Evolutionary conservation across 2,797 vertebrate genomes (phyloP).

Genomic region (Danio aesculapii): DNA sequence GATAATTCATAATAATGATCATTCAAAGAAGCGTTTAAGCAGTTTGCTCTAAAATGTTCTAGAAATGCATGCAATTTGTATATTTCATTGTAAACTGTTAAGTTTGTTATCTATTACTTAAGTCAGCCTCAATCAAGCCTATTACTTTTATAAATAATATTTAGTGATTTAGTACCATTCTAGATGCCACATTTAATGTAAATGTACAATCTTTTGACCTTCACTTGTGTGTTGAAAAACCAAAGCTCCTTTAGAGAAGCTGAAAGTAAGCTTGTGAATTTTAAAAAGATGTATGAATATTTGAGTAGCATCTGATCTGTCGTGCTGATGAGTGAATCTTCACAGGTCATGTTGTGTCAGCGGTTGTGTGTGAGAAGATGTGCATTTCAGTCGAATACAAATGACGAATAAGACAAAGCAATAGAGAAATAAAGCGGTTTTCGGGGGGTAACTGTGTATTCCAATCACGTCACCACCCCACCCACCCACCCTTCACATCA

Average conservation of each 20-base stretch:
- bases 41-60: neutral
- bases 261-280: constrained; percentile 46
- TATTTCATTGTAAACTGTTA: too few relatives aligned
- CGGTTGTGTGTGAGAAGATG: constrained; percentile 32
- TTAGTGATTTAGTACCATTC: neutral
- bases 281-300: constrained; percentile 53
- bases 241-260: neutral
- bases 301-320: constrained; percentile 41
- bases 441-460: constrained; percentile 44
- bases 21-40: neutral
- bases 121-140: neutral
- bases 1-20: neutral
- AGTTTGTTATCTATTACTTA: neutral
- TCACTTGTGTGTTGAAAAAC: neutral
- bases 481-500: constrained; percentile 8
- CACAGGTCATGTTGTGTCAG: constrained; percentile 47
- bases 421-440: constrained; percentile 6
- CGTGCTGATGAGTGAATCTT: constrained; percentile 46
- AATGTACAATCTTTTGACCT: constrained; percentile 12
- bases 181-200: neutral
- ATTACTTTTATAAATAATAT: neutral
- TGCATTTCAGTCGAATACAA: constrained; percentile 49
- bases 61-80: neutral
- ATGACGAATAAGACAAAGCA: constrained; percentile 29
- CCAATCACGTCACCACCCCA: constrained; percentile 45